Evolutionary conservation across 2,888 invertebrate species (phyloP), one percentile per base, ranked within the genome.

Genomic region (Cataglyphis livida): DNA sequence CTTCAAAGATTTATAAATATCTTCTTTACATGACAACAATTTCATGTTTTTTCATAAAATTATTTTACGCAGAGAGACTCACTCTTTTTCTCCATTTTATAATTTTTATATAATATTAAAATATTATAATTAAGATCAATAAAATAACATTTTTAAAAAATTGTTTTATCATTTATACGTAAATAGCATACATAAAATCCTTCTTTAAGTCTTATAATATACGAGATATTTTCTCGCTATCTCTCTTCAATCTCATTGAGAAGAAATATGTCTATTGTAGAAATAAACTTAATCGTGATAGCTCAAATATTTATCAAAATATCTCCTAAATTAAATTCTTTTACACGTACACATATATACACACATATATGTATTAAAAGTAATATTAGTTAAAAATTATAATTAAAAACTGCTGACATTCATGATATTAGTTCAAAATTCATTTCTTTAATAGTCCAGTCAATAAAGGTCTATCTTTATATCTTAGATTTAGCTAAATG

Each of bases 231-330:
- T 35, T 68, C 25, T 9, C 21, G 18, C 66, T 15, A 15, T 78
- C 12, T n/a, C 41, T 78, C 15, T 41, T 35, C 21, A 12, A 25
- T 41, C 10, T 70, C 25, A 21, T n/a, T 59, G 7, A 6, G 6
- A 12, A 38, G 12, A 64, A 54, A 15, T n/a, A n/a, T 41, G 10
- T 9, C 21, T 54, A 38, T 25, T 66, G 9, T 21, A 54, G n/a
- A 65, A 65, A 41, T 66, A 76, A 76, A 12, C 54, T 76, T 18
- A 48, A 62, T 75, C 38, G 10, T 66, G n/a, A 44, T 12, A 10
- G 25, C 35, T 59, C 18, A 61, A 59, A 6, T 41, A 44, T 78
- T 48, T 44, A 35, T 79, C 5, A 15, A 57, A 28, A 66, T 15
- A 41, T 28, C 3, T 7, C 21, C 59, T 70, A 70, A 70, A 59